phyloP scores from a whole-genome alignment of 2,888 invertebrate species.

The Meandrusa payeni region DNA sequence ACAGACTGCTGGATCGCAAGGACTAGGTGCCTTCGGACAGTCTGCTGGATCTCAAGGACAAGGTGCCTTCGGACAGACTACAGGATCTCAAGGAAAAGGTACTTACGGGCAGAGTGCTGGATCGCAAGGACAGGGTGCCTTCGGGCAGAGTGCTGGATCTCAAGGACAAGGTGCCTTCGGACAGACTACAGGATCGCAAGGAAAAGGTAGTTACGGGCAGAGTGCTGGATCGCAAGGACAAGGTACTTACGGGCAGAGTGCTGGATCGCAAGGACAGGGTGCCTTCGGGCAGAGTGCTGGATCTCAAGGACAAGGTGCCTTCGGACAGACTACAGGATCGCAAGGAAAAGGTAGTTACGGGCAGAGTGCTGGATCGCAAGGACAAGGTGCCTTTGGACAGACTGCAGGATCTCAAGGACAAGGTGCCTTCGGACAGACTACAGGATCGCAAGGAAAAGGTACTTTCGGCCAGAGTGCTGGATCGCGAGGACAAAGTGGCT shows the following conservation, averaged over 20 bases:
- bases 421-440: not conserved
- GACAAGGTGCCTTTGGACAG: constrained; percentile 8
- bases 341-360: constrained; percentile 1
- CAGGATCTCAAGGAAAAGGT: constrained; percentile 1
- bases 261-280: constrained; percentile 4
- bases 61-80: not conserved
- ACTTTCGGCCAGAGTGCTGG: constrained; percentile 1
- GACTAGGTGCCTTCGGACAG: not conserved
- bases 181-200: constrained; percentile 6
- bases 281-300: not conserved
- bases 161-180: constrained; percentile 12
- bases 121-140: constrained; percentile 9
- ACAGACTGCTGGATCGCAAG: not conserved
- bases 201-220: constrained; percentile 12
- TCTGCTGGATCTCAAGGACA: constrained; percentile 4
- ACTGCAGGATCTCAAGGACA: not conserved
- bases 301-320: not conserved
- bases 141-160: not conserved
- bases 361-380: constrained; percentile 1
- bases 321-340: not conserved
- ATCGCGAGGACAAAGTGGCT: constrained; percentile 1
- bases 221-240: not conserved
- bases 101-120: constrained; percentile 1
- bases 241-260: not conserved
- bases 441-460: constrained; percentile 1